A percentile compares a stretch with the other conserved stretches of the same genome.
These are phyloP conservation scores for Cephalopachus bancanus DNA, from an alignment of 2,797 vertebrate species.

Conservation along the genomic window DNA sequence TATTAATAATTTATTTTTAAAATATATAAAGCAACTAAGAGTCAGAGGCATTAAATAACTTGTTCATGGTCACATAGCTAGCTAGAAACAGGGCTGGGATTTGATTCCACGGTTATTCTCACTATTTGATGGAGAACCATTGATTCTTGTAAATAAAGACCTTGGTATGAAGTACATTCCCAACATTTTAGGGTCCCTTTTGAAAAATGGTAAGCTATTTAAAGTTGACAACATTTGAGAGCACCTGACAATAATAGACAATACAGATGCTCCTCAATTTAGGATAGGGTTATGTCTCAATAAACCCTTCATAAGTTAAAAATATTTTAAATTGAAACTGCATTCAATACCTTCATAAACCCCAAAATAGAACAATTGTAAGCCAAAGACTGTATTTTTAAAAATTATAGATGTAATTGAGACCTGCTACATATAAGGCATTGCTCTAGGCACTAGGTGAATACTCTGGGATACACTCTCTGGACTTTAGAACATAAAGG, in stretches of 20 bases:
- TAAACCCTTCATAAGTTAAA: neutral
- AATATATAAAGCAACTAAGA: neutral
- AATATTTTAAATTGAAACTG: neutral
- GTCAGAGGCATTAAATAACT: neutral
- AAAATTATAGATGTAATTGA: neutral
- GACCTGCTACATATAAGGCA: neutral
- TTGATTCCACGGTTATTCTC: neutral
- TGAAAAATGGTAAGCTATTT: neutral
- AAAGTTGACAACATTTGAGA: neutral
- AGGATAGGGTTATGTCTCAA: neutral
- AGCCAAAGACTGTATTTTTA: neutral
- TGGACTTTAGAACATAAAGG: neutral
- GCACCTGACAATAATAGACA: neutral
- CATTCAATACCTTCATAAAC: neutral
- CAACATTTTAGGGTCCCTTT: slow-evolving; percentile 24
- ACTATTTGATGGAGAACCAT: neutral
- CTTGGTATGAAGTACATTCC: neutral
- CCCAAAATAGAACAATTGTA: neutral
- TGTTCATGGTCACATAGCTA: neutral
- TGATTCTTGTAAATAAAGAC: neutral
- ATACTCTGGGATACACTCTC: neutral
- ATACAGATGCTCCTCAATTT: neutral
- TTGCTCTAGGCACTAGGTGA: neutral
- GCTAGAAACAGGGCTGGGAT: neutral
- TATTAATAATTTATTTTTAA: slow-evolving; percentile 7